A percentile compares a stretch with the other conserved stretches of the same genome.
These are phyloP conservation scores for Sphaerophoria taeniata DNA, from an alignment of 2,888 invertebrate genomes.

Conservation along the genomic window DNA sequence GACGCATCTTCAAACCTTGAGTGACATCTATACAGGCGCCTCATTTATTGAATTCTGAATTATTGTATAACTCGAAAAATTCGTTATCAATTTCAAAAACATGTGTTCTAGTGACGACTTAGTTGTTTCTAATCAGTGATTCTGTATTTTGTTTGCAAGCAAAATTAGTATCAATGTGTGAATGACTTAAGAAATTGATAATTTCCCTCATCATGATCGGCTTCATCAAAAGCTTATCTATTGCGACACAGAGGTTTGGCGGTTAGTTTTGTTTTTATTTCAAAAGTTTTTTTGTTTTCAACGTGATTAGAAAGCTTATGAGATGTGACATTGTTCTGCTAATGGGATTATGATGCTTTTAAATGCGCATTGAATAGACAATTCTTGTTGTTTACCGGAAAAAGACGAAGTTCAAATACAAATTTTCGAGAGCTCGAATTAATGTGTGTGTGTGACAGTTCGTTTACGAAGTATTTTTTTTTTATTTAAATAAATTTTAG, in stretches of 20 bases:
- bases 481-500: too few relatives aligned
- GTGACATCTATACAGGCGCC: too few relatives aligned
- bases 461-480: too few relatives aligned
- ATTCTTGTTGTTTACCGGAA: neutral
- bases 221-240: slow-evolving; percentile 30
- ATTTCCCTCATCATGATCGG: slow-evolving; percentile 26
- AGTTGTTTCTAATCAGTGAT: neutral
- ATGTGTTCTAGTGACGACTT: slow-evolving; percentile 39
- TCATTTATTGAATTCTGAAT: too few relatives aligned
- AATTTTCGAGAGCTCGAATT: too few relatives aligned
- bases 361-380: slow-evolving; percentile 2
- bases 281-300: too few relatives aligned
- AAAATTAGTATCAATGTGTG: neutral
- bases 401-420: too few relatives aligned
- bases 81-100: slow-evolving; percentile 31
- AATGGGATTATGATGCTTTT: neutral
- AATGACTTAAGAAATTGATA: slow-evolving; percentile 18
- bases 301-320: too few relatives aligned
- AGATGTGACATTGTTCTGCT: neutral
- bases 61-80: neutral
- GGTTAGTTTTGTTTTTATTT: too few relatives aligned
- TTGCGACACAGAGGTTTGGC: neutral
- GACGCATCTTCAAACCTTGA: too few relatives aligned
- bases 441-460: too few relatives aligned
- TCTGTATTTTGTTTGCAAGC: neutral